Conservation (phyloP, 2,797 vertebrate species). For the Mycteria americana region DNA sequence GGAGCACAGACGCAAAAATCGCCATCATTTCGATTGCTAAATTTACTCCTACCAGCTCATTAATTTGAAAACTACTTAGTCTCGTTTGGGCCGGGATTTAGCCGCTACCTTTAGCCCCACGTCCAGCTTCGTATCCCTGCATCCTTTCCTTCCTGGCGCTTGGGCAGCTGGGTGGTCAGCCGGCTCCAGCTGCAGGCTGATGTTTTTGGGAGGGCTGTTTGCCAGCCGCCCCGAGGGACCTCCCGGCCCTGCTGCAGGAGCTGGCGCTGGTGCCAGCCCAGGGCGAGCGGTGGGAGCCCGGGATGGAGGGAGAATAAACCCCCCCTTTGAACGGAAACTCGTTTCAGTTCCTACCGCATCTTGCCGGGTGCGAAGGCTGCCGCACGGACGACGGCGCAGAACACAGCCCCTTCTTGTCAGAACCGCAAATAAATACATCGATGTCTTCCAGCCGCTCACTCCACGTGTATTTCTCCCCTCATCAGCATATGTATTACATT, state of each 20-base stretch:
- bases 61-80: not conserved
- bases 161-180: not conserved
- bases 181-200: not conserved
- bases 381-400: rapidly evolving
- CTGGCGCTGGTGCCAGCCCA: not conserved
- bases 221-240: not conserved
- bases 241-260: not conserved
- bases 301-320: not conserved
- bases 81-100: not conserved
- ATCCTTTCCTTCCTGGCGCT: not conserved
- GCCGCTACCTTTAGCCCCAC: not conserved
- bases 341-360: not conserved
- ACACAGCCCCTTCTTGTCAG: not conserved
- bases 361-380: not conserved
- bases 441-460: not conserved
- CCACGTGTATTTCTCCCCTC: not conserved
- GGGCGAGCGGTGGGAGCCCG: not conserved
- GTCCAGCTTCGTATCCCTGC: not conserved
- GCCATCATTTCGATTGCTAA: not conserved
- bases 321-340: not conserved
- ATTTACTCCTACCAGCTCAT: not conserved
- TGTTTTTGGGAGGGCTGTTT: not conserved
- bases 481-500: no score
- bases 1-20: not conserved
- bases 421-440: not conserved